Evolutionary conservation across 2,797 vertebrate species (phyloP), one percentile per base, ranked within the genome.

Genomic region (Peromyscus attwateri): DNA sequence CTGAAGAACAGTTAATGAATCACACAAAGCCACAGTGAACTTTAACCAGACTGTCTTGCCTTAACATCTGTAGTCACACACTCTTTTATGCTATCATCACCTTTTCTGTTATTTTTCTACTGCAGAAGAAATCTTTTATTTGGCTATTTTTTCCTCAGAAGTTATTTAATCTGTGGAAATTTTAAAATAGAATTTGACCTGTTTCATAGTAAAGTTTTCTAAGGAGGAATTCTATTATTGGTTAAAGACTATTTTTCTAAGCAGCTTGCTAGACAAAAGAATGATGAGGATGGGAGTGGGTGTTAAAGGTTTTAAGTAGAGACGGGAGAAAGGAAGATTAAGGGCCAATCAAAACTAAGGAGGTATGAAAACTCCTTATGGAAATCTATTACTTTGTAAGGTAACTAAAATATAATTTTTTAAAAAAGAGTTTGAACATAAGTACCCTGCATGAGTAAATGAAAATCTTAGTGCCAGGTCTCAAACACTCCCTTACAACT

Each of bases 151-250:
- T 43, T 46, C 19, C 31, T 49, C 2, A 77, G 43, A 34, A 90
- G 46, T 40, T 90, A 77, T 25, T 88, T 87, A 81, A 68, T 88
- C 95, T 95, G 66, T 81, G 66, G 17, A 12, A 91, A 91, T 37
- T 88, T 94, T 95, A 95, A 95, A 93, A 95, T 92, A 92, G 90
- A 93, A 91, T 95, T 40, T 82, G 31, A 92, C 6, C 19, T 76
- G 12, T 91, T 10, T 92, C 13, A 79, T 55, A 84, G 90, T 75
- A 87, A 31, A 52, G 49, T 71, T 95, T 92, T 76, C 62, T 81
- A 92, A 89, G 66, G 70, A 80, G 12, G 25, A 82, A 9, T 25
- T 93, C 77, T 90, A 88, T 68, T 12, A 85, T 34, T 66, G 43
- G 16, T 49, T 64, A 92, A 94, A 89, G 94, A 87, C 34, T 31